Base-by-base conservation (phyloP, 2,888 invertebrate species). In the Paralinhomoeus sp. region DNA sequence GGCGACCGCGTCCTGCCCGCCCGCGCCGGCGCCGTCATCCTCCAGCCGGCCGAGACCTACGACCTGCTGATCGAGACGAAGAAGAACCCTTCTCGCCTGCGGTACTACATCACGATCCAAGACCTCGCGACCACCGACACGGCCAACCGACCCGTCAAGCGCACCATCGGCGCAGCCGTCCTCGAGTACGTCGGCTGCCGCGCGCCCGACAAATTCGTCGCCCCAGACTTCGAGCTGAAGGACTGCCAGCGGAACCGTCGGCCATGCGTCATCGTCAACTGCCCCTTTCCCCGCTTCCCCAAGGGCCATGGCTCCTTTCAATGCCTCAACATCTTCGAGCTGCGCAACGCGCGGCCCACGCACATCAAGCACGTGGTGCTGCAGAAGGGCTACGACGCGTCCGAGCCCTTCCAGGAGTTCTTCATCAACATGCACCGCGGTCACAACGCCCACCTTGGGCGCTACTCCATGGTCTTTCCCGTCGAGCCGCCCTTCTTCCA, bases 31-130 rank as follows among this genome's bases (percentile, higher is more conserved):
- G 12, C 42, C 7, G 18, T 44, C 13, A 44, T 41, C n/a, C 24
- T 44, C n/a, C 44, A 44, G 17, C 44, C 44, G n/a, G 44, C 44
- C 15, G 44, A 44, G 18, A 20, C 44, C 5, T 42, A 23, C 17
- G 44, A 44, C 41, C 13, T 44, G 12, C 24, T 24, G 22, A 39
- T 43, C 37, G 18, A 37, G 18, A 37, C 17, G 7, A 18, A n/a
- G 37, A 12, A 37, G 18, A 7, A 12, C 7, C 13, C 22, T 9
- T 5, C 15, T 12, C 23, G 23, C 12, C 23, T 9, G 15, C 9
- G 15, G 23, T 39, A 39, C 24, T 39, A 39, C 24, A 23, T 39
- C 21, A 39, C 18, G 9, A 23, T 18, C 18, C 21, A 39, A 24
- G 9, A n/a, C n/a, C n/a, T n/a, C n/a, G n/a, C n/a, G n/a, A n/a